Evolutionary conservation across 2,797 vertebrate genomes (phyloP).

Genomic region (Taenioides sp.): DNA sequence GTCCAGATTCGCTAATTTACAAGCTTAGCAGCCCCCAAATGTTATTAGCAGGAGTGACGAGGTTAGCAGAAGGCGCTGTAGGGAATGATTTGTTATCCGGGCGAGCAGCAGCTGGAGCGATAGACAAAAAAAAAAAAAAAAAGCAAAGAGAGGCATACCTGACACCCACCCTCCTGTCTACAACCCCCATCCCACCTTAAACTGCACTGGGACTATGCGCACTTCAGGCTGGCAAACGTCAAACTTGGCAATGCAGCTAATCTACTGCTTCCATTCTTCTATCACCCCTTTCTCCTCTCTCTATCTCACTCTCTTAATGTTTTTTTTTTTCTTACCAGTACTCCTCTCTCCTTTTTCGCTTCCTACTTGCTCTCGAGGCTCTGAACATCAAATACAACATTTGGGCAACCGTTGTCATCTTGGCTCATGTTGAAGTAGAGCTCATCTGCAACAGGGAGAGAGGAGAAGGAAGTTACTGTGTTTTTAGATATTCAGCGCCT

Average conservation of each 20-base stretch:
- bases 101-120: constrained; percentile 66
- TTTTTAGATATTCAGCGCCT: constrained; percentile 53
- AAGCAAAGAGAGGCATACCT: constrained; percentile 73
- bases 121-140: constrained; percentile 50
- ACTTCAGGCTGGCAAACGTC: constrained; percentile 73
- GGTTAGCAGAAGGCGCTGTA: constrained; percentile 81
- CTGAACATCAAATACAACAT: constrained; percentile 75
- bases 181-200: constrained; percentile 24
- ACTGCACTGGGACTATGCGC: constrained; percentile 62
- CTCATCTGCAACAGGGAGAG: constrained; percentile 34
- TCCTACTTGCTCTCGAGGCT: constrained; percentile 73
- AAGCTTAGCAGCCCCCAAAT: constrained; percentile 85
- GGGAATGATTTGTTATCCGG: constrained; percentile 83
- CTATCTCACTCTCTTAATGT: constrained; percentile 41
- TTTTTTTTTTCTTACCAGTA: constrained; percentile 37
- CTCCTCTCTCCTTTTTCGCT: constrained; percentile 45
- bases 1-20: constrained; percentile 86
- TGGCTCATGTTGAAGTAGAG: constrained; percentile 69
- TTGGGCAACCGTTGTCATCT: constrained; percentile 72
- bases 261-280: constrained; percentile 70
- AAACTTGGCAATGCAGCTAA: constrained; percentile 73
- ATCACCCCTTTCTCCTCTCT: constrained; percentile 44
- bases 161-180: constrained; percentile 73
- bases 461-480: constrained; percentile 48
- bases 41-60: constrained; percentile 82